Conservation (phyloP, 1,140 invertebrate genomes). For the Latrodectus geometricus region DNA sequence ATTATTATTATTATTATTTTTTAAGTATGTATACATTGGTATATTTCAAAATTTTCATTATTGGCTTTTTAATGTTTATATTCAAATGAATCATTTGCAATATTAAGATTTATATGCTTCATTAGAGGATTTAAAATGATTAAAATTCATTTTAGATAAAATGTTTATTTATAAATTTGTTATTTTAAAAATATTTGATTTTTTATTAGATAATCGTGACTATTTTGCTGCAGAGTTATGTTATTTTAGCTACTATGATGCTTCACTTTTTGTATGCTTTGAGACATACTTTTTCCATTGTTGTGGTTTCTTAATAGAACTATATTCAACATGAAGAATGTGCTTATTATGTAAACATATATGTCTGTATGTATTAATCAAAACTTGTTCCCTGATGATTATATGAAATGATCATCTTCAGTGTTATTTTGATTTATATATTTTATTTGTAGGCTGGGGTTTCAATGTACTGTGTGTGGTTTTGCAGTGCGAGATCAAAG, state of each 20-base stretch:
- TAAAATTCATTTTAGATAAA: neutral
- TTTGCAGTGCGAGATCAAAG: conserved; percentile 38
- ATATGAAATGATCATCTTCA: conserved; percentile 19
- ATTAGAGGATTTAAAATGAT: neutral
- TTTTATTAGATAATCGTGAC: neutral
- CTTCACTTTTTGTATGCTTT: too few relatives aligned
- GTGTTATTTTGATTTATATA: conserved; percentile 23
- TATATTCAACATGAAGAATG: too few relatives aligned
- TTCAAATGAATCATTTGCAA: neutral
- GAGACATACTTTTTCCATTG: too few relatives aligned
- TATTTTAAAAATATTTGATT: neutral
- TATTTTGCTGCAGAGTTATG: neutral
- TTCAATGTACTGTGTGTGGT: conserved; percentile 21
- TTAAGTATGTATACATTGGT: neutral
- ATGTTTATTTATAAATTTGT: neutral
- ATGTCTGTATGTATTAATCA: conserved; percentile 19
- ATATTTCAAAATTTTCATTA: neutral
- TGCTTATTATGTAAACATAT: neutral
- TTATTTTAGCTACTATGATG: too few relatives aligned
- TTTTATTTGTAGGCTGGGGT: conserved; percentile 37
- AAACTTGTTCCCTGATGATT: conserved; percentile 34
- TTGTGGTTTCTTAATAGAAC: too few relatives aligned
- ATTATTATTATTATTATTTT: neutral
- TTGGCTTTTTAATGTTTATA: neutral
- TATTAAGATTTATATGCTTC: neutral